These are phyloP conservation scores for Pocillopora grandis DNA, from an alignment of 92 coral and sea anemone species.

Conservation along the genomic window DNA sequence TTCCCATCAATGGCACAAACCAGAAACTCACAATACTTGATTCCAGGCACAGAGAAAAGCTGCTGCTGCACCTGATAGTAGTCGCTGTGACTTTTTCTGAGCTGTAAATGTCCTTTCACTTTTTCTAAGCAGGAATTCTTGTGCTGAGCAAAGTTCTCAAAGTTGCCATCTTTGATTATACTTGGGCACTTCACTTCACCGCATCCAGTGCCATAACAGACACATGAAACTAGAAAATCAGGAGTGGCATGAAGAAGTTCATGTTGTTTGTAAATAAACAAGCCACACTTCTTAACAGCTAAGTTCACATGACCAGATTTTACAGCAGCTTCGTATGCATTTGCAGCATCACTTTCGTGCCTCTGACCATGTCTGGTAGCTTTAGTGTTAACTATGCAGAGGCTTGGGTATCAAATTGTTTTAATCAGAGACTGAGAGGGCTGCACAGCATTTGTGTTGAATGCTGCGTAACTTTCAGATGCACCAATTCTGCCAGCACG, in stretches of 20 bases:
- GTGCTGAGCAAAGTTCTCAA: slow-evolving; percentile 25
- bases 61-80: slow-evolving; percentile 47
- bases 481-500: slow-evolving; percentile 48
- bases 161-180: slow-evolving; percentile 25
- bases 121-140: slow-evolving; percentile 46
- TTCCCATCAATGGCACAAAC: background rate
- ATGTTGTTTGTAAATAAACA: slow-evolving; percentile 39
- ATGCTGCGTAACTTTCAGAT: slow-evolving; percentile 45
- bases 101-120: slow-evolving; percentile 13
- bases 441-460: slow-evolving; percentile 37
- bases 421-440: slow-evolving; percentile 54
- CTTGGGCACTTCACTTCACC: slow-evolving; percentile 63
- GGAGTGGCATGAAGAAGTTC: slow-evolving; percentile 80
- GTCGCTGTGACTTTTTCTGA: slow-evolving; percentile 47
- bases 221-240: slow-evolving; percentile 61
- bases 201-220: slow-evolving; percentile 65
- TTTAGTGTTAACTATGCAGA: slow-evolving; percentile 35
- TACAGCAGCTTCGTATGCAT: slow-evolving; percentile 35
- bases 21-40: slow-evolving; percentile 45
- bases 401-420: slow-evolving; percentile 54
- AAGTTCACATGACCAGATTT: slow-evolving; percentile 45
- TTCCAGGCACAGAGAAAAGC: slow-evolving; percentile 19
- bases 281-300: slow-evolving; percentile 38
- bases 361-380: slow-evolving; percentile 56
- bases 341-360: slow-evolving; percentile 48